Base-by-base conservation (phyloP, 37 sponge, comb jelly and placozoan species). In the Diacarnus erythraeanus region DNA sequence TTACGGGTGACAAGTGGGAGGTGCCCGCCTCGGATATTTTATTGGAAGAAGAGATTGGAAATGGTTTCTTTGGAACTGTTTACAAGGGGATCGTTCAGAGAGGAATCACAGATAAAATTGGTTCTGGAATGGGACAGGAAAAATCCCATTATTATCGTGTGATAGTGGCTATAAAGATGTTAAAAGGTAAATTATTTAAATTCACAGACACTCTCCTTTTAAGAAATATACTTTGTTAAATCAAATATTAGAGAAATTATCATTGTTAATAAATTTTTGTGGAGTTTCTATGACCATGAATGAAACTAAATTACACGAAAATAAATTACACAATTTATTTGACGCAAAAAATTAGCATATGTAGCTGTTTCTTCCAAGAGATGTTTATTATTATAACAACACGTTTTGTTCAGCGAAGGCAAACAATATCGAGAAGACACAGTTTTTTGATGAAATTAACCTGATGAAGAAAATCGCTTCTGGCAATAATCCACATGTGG, bases 41-140 rank as follows among this genome's bases (percentile, higher is more conserved):
- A 38, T n/a, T 91, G 64, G 79, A 87, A 22, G 57, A 85, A 65
- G 31, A 83, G 64, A 81, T 91, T 1, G 92, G 92, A 18, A 83
- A 82, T 29, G 92, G 92, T 2, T 76, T 65, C 64, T 91, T 91
- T 74, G 92, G 92, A 0, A 73, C 79, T 35, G 92, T 91, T 37
- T 76, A 71, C 87, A 87, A 79, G 64, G 92, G 83, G 0, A 22
- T 42, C 3, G 82, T 88, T 12, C 54, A 59, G 43, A 82, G 87
- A 31, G 33, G 12, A 8, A 65, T 2, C 33, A 2, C 15, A 18
- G 3, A 3, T 65, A 17, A 65, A 2, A 59, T 59, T 27, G 31
- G 35, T 31, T 26, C 82, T 72, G 38, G 26, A 76, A 17, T 0
- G 59, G 1, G 57, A 51, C 44, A 42, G 37, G 1, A 41, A 54